Percentiles rank a stretch among this genome's conserved stretches.
Evolutionary conservation across 2,113 vertebrate genomes (phyloP).

Genomic region (Aegypius monachus): DNA sequence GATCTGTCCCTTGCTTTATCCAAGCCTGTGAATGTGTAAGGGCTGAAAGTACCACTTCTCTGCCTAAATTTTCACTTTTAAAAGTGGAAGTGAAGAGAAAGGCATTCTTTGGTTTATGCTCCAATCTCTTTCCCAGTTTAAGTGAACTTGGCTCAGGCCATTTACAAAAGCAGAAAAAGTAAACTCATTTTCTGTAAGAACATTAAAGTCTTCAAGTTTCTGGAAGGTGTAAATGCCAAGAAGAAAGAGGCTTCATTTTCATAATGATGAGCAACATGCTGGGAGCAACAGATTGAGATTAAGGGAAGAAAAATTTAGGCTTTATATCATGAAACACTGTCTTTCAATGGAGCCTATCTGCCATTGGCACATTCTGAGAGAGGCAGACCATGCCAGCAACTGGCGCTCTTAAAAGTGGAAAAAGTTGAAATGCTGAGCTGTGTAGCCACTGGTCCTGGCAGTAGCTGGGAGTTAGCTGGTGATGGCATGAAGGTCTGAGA

Average conservation of each 20-base stretch:
- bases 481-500: not conserved
- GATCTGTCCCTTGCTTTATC: not conserved
- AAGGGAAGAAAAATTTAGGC: not conserved
- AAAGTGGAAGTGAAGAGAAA: not conserved
- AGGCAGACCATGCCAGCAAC: not conserved
- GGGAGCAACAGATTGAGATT: not conserved
- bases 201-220: not conserved
- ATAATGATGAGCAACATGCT: not conserved
- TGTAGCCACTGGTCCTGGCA: not conserved
- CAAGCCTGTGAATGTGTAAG: not conserved
- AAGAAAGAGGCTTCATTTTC: not conserved
- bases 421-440: not conserved
- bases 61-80: not conserved
- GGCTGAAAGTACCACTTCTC: not conserved
- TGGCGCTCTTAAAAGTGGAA: not conserved
- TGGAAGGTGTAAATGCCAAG: not conserved
- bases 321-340: not conserved
- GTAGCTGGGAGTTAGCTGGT: not conserved
- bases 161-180: not conserved
- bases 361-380: not conserved
- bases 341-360: not conserved
- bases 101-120: not conserved
- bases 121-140: not conserved
- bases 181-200: not conserved
- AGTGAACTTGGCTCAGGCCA: not conserved